Base-by-base conservation (phyloP, 2,797 vertebrate species). In the Thaleichthys pacificus region DNA sequence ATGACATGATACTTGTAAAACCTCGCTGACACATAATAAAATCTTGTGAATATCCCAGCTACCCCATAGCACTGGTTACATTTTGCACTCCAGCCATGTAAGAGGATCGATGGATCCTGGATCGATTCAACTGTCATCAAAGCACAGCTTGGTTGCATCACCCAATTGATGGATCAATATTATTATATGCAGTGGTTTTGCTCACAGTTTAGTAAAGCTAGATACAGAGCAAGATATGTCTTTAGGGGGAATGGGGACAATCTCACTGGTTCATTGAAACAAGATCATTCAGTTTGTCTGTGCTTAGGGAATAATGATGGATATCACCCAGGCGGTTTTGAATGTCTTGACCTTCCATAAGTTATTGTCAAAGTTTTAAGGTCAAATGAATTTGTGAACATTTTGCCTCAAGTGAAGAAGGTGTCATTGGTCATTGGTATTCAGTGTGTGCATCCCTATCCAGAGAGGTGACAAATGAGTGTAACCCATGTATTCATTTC, bases 301-400 rank as follows among this genome's bases (percentile, higher is more conserved):
- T 56, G 73, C 68, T 47, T 24, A 61, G 69, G 47, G 69, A 68
- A 54, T 51, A 42, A 17, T 51, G 58, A 30, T 22, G 54, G 30
- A 71, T 72, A 65, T 76, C 69, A 76, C 68, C 68, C 66, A 67
- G 30, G 47, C 47, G 65, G 62, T 76, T 61, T 51, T 70, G 19
- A 19, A 15, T 63, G 30, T 15, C 6, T 57, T 60, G 57, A 54
- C 63, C 63, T 61, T 75, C 63, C 60, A 35, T 24, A 32, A 42
- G 68, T 15, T 70, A 75, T 66, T 30, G 49, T 69, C 57, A 61
- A 62, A 47, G 61, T 68, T 69, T 66, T 56, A 35, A 54, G 66
- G 72, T 63, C 72, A 69, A 69, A 21, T 69, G 47, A 30, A 35
- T 54, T 54, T 51, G 42, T 42, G 60, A 68, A 21, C 68, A 42